These are phyloP conservation scores for Zaprionus vittiger DNA, from an alignment of 1,140 invertebrate genomes.

Conservation along the genomic window DNA sequence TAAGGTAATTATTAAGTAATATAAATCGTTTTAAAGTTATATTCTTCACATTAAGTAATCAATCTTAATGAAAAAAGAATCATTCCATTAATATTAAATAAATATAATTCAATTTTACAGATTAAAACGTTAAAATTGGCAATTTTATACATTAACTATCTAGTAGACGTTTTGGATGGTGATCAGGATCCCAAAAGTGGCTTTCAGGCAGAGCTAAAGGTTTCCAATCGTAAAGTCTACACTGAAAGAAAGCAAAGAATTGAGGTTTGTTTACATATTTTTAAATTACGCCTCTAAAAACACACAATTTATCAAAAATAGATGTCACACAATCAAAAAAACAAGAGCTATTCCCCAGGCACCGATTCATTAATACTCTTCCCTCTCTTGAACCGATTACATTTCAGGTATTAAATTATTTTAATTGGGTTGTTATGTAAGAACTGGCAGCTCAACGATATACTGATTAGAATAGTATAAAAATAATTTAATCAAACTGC, in stretches of 20 bases:
- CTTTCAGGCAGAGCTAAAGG: conserved; percentile 90
- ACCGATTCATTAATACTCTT: not conserved
- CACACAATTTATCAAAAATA: not conserved
- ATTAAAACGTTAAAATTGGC: conserved; percentile 96
- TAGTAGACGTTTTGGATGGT: conserved; percentile 92
- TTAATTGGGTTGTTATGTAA: not conserved
- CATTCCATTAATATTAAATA: not conserved
- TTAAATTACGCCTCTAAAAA: not conserved
- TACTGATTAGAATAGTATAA: not conserved
- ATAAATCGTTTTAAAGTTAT: not conserved
- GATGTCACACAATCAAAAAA: not conserved
- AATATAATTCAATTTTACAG: conserved; percentile 82
- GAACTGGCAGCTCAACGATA: not conserved
- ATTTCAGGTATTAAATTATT: not conserved
- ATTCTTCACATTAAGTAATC: not conserved
- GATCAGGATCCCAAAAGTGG: conserved; percentile 90
- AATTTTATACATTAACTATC: conserved; percentile 95
- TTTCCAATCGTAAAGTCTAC: conserved; percentile 83
- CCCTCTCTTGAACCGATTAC: not conserved
- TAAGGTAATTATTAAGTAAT: conserved; percentile 86
- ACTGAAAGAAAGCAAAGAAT: conserved; percentile 57
- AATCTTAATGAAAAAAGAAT: too few relatives aligned
- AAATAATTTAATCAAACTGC: not conserved
- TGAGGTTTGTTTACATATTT: conserved; percentile 22
- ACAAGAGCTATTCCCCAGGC: not conserved